Evolutionary conservation across 1,140 invertebrate species (phyloP), one percentile per base, ranked within the genome.

Genomic region (Lethrus apterus): DNA sequence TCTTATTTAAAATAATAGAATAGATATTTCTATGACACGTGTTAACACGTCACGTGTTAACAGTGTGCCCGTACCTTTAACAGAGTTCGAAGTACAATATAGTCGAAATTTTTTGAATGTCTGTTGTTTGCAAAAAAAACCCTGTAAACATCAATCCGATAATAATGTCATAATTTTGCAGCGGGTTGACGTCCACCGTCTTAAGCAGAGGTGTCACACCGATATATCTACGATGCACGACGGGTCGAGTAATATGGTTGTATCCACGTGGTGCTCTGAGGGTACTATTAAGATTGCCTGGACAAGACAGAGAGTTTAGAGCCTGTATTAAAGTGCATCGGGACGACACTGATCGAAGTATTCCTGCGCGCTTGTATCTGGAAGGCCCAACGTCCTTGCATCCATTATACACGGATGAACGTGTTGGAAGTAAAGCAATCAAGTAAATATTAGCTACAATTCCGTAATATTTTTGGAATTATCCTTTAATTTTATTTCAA

Each of bases 211-310:
- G 79, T 2, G 83, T 89, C 4, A 80, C 81, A 18, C 83, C 84
- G 0, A 81, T 87, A 4, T 86, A 87, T 66, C 74, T 88, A 15
- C 73, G 84, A 14, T 89, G 86, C 55, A 72, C 79, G 2, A 78
- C 80, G 38, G 86, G 86, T 9, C 68, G 69, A 0, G 74, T 89
- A 0, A 70, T 71, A 2, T 88, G 86, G 86, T 63, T 77, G 43
- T 86, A 87, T 62, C 84, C 86, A 0, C 72, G 78, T 5, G 85
- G 84, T 0, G 86, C 83, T 0, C 63, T 88, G 3, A 64, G 84
- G 10, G 71, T 88, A 5, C 74, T 86, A 4, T 71, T 87, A 19
- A 71, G 74, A 42, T 60, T 81, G 31, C 73, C 75, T 0, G 71
- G 69, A 8, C 74, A 74, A 43, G 73, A 76, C 19, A 67, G 67